Evolutionary conservation across 1,140 invertebrate species (phyloP), one percentile per base, ranked within the genome.

Genomic region (Lethocerus indicus): DNA sequence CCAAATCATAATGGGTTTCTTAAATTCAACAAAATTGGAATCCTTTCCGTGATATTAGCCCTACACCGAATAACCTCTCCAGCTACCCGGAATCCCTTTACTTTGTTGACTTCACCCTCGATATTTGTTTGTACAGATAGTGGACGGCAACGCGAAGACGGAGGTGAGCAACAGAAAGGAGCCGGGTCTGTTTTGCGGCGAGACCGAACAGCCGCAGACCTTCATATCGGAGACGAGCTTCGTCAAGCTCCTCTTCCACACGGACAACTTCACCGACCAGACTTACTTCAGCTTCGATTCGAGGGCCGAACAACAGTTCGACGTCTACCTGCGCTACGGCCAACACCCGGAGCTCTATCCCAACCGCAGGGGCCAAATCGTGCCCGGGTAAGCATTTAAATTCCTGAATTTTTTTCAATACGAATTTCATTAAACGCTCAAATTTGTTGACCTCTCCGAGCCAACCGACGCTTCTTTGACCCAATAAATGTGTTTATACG

Each of bases 191-290:
- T 93, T 89, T 63, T 93, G 88, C 63, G 88, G 88, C 0, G 88
- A 93, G 62, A 87, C 83, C 14, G 89, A 93, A 59, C 87, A 90
- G 57, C 84, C 87, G 0, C 85, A 91, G 64, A 89, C 85, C 4
- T 92, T 91, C 68, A 91, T 92, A 59, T 91, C 87, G 13, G 88
- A 93, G 67, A 92, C 87, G 12, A 87, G 82, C 59, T 85, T 88
- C 64, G 87, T 93, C 9, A 85, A 85, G 60, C 76, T 93, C 25
- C 72, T 89, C 36, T 91, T 92, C 67, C 84, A 88, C 63, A 81
- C 83, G 21, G 86, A 91, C 60, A 90, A 89, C 63, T 91, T 89
- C 67, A 89, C 87, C 2, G 84, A 91, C 62, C 87, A 91, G 63
- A 84, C 82, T 18, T 83, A 83, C 64, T 78, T 81, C 60, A 79